These are phyloP conservation scores for Psammodynastes pulverulentus DNA, from an alignment of 2,113 vertebrate genomes.

Conservation along the genomic window DNA sequence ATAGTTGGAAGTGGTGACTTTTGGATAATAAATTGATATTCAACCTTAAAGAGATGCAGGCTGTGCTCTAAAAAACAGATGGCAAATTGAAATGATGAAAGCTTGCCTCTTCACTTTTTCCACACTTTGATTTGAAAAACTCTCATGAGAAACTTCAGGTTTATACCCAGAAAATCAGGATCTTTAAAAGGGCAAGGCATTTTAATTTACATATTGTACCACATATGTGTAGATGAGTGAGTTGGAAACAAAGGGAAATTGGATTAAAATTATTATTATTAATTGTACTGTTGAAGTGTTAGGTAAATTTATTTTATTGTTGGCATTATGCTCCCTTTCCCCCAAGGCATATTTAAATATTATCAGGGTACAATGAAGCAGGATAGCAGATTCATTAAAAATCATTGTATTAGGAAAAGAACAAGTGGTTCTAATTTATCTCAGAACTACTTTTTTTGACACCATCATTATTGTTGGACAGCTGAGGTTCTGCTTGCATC, in stretches of 20 bases:
- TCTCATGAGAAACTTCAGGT: conserved; percentile 66
- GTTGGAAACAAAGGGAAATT: conserved; percentile 40
- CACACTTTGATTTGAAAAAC: conserved; percentile 47
- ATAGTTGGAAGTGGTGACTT: conserved; percentile 67
- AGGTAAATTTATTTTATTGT: conserved; percentile 55
- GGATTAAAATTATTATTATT: conserved; percentile 56
- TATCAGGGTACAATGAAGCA: not conserved
- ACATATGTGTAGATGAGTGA: conserved; percentile 56
- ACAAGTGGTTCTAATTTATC: not conserved
- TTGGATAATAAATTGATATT: conserved; percentile 72
- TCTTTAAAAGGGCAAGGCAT: conserved; percentile 57
- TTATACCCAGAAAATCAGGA: conserved; percentile 54
- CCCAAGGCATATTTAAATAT: not conserved
- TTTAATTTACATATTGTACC: conserved; percentile 58
- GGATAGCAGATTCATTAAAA: not conserved
- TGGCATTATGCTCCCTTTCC: not conserved
- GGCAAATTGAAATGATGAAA: conserved; percentile 70
- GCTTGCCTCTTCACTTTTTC: conserved; percentile 42
- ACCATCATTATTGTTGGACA: not conserved
- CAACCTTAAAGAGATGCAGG: conserved; percentile 70
- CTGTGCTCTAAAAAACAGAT: conserved; percentile 71
- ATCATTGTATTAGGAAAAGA: not conserved
- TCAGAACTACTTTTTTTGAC: not conserved
- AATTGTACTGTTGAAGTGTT: conserved; percentile 60
- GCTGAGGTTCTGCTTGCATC: not conserved